Evolutionary conservation across 92 coral and sea anemone genomes (phyloP), one percentile per base, ranked within the genome.

Genomic region (Phenganax marumi): DNA sequence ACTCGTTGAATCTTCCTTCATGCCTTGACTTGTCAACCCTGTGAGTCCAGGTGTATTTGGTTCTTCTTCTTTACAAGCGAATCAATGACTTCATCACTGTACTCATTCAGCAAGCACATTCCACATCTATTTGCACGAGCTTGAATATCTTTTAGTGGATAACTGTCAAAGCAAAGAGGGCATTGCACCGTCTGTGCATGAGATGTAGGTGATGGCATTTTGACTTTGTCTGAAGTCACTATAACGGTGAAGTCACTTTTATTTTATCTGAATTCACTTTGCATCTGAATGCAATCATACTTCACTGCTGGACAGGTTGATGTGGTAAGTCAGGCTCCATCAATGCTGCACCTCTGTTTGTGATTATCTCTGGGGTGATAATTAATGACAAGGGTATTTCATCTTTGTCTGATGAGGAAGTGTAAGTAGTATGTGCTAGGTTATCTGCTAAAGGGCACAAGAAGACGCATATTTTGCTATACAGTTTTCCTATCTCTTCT

Each of bases 81-180:
- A 33, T 33, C 23, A 70, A 48, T 33, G 53, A 48, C 75, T 10
- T 70, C 75, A n/a, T 19, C 75, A 70, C 3, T 49, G 23, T 70
- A 3, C 19, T 56, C 63, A 14, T 56, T 8, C 9, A 87, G 24
- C 39, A 88, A 75, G 87, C 93, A 90, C 69, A 82, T 73, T 25
- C 87, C 88, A 79, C 89, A 90, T 52, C 50, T 85, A 81, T 77
- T 84, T 52, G 91, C 93, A 90, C 88, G 93, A 53, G 82, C 81
- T 84, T 90, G 86, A 33, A 90, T 88, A 19, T 22, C 75, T 33
- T 33, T 3, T 2, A 48, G 51, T 2, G 49, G 50, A 48, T 70
- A 70, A 70, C 50, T 70, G 0, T 70, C 75, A 6, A 70, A 50
- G 50, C 75, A 70, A 33, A 70, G 50, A 48, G 75, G 75, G 22